Conservation (phyloP, 2,797 vertebrate species). For the Choloepus didactylus region DNA sequence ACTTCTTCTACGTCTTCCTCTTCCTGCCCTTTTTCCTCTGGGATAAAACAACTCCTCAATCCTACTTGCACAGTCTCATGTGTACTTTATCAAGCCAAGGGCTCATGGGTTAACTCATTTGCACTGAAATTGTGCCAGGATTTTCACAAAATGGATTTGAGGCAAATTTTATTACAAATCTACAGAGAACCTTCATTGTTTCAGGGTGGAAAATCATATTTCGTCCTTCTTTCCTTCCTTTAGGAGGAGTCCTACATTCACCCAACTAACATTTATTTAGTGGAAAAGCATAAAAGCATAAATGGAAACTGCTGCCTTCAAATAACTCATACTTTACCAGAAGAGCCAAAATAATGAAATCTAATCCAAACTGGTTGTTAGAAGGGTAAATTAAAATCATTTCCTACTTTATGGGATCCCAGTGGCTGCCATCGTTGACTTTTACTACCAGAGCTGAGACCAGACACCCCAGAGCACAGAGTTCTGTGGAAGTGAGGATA, state of each 20-base stretch:
- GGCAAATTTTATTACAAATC: neutral
- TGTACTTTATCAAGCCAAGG: rapidly evolving
- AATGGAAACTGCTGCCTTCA: neutral
- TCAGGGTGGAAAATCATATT: neutral
- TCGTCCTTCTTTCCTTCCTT: neutral
- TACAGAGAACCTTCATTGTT: neutral
- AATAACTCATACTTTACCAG: neutral
- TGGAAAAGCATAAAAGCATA: neutral
- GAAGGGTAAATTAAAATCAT: neutral
- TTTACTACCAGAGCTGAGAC: neutral
- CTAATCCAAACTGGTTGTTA: neutral
- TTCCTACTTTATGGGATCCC: neutral
- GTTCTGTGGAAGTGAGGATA: neutral
- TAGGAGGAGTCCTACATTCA: neutral
- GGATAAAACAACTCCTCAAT: neutral
- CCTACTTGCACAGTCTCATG: neutral
- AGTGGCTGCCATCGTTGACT: neutral
- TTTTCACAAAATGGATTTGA: neutral
- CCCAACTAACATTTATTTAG: neutral
- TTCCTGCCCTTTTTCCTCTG: neutral
- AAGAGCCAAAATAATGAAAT: neutral
- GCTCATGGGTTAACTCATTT: neutral
- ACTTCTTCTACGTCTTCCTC: neutral
- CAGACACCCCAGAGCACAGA: neutral
- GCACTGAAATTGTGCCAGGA: neutral